These are phyloP conservation scores for Pogonomyrmex californicus DNA, from an alignment of 1,140 invertebrate genomes.

Conservation along the genomic window DNA sequence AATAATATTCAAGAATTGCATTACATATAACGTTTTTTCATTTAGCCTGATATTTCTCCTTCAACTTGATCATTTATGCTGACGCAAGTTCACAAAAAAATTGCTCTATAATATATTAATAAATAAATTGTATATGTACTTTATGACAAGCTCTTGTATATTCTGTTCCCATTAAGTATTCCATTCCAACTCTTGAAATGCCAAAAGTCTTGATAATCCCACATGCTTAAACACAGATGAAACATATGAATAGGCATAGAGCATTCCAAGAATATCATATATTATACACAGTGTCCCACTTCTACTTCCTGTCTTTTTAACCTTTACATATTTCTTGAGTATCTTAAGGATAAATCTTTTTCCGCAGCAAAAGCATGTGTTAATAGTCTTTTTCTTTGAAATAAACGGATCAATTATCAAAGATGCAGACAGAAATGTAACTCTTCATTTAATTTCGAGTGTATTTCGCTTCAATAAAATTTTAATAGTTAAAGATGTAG, in stretches of 20 bases:
- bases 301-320: constrained; percentile 20
- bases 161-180: constrained; percentile 2
- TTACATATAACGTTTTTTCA: neutral
- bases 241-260: constrained; percentile 2
- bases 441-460: constrained; percentile 2
- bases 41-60: neutral
- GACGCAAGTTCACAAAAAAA: neutral
- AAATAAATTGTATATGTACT: neutral
- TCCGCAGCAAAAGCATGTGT: neutral
- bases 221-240: constrained; percentile 23
- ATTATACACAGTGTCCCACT: constrained; percentile 12
- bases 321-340: neutral
- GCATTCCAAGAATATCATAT: constrained; percentile 21
- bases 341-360: neutral
- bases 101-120: constrained; percentile 1
- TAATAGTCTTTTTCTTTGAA: neutral
- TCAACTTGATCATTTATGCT: neutral
- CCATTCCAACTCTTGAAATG: neutral
- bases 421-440: neutral
- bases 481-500: neutral
- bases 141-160: neutral
- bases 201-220: neutral
- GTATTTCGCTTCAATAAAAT: neutral
- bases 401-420: neutral
- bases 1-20: neutral